These are phyloP conservation scores for Chiloscyllium punctatum DNA, from an alignment of 2,797 vertebrate species.

Conservation along the genomic window DNA sequence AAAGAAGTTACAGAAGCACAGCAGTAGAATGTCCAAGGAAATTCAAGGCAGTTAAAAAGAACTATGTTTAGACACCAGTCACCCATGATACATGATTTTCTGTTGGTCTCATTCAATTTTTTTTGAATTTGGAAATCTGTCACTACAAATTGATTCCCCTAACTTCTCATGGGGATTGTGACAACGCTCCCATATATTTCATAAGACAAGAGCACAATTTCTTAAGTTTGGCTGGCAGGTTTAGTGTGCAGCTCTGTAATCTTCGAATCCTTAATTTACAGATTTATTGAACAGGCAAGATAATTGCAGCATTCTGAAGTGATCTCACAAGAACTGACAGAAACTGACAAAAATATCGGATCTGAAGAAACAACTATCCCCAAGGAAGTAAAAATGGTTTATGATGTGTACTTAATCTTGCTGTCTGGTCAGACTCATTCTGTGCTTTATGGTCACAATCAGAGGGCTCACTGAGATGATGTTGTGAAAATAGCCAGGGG, in stretches of 20 bases:
- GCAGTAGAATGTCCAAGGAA: neutral
- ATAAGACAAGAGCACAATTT: neutral
- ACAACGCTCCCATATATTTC: neutral
- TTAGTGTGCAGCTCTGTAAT: neutral
- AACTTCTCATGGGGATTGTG: neutral
- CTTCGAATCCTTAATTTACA: neutral
- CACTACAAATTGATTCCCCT: neutral
- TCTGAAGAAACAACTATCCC: neutral
- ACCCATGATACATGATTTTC: neutral
- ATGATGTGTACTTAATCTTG: neutral
- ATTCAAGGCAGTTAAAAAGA: neutral
- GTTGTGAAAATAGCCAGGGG: neutral
- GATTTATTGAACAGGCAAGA: neutral
- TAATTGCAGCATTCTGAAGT: neutral
- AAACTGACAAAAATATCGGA: slow-evolving; percentile 11
- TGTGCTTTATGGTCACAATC: neutral
- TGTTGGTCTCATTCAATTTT: neutral
- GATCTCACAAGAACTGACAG: neutral
- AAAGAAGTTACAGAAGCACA: neutral
- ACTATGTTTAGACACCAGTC: neutral
- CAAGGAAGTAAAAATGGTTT: neutral
- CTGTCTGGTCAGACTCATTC: neutral
- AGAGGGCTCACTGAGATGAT: neutral
- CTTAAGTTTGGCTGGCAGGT: neutral
- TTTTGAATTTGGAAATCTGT: neutral